Evolutionary conservation across 1,140 invertebrate species (phyloP).

Genomic region (Apocrypta bakeri): DNA sequence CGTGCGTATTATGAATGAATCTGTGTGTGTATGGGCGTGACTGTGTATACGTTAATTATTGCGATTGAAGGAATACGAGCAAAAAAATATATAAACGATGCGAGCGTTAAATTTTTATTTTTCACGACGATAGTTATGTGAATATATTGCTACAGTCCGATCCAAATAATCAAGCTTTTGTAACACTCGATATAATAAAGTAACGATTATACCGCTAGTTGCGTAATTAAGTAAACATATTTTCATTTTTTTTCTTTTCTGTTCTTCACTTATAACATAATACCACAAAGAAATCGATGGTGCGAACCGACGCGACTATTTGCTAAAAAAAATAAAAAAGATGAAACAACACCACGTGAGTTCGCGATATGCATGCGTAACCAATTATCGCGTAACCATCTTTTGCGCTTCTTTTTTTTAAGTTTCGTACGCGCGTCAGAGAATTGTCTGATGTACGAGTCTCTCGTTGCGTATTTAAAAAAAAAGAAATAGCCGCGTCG

Average conservation of each 20-base stretch:
- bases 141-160: slow-evolving; percentile 73
- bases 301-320: not conserved
- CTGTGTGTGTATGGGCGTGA: slow-evolving; percentile 46
- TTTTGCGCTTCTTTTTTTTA: not conserved
- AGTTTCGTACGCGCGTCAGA: not conserved
- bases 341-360: no score
- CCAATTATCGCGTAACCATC: not conserved
- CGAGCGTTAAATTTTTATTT: slow-evolving; percentile 71
- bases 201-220: slow-evolving; percentile 67
- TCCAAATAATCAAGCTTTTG: slow-evolving; percentile 74
- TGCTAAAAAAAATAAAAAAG: no score
- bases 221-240: slow-evolving; percentile 60
- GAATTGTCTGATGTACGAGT: not conserved
- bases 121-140: slow-evolving; percentile 71
- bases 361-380: not conserved
- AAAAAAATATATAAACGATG: slow-evolving; percentile 55
- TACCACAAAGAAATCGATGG: not conserved
- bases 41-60: slow-evolving; percentile 45
- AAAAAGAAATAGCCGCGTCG: not conserved
- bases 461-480: not conserved
- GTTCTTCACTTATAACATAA: not conserved
- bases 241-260: slow-evolving; percentile 26
- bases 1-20: slow-evolving; percentile 38
- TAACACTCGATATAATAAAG: slow-evolving; percentile 72
- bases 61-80: slow-evolving; percentile 41